Conservation (phyloP, 1,140 invertebrate genomes). For the Saccostrea echinata region DNA sequence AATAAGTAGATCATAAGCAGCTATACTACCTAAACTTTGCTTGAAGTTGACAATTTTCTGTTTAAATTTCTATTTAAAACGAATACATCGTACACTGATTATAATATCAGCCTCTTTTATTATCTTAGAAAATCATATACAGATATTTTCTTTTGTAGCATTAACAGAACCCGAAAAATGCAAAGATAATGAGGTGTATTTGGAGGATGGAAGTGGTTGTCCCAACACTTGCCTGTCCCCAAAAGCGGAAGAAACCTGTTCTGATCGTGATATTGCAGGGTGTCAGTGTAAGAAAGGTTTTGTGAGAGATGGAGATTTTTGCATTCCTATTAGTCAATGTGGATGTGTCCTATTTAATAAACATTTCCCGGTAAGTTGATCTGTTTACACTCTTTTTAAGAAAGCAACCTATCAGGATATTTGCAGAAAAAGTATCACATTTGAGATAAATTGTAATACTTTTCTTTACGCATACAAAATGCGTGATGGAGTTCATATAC, state of each 20-base stretch:
- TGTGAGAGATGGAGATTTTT: constrained; percentile 34
- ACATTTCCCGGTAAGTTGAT: background rate
- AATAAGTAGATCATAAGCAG: too few species aligned
- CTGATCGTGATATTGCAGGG: background rate
- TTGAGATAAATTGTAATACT: too few species aligned
- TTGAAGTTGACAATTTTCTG: too few species aligned
- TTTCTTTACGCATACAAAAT: too few species aligned
- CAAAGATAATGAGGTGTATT: constrained; percentile 1
- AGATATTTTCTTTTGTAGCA: background rate
- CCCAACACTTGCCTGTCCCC: constrained; percentile 8
- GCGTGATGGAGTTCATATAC: too few species aligned
- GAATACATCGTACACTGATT: too few species aligned
- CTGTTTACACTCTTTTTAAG: too few species aligned
- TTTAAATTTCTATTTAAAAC: too few species aligned
- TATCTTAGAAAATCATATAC: background rate
- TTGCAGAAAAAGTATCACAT: too few species aligned
- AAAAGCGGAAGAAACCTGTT: background rate
- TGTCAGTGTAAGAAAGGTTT: constrained; percentile 41
- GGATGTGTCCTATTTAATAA: background rate
- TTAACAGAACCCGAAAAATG: background rate
- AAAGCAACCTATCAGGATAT: too few species aligned
- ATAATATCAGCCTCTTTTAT: too few species aligned
- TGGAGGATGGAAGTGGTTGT: constrained; percentile 31
- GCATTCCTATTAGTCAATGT: constrained; percentile 33
- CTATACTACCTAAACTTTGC: too few species aligned